A percentile compares a stretch with the other conserved stretches of the same genome.
Conservation (phyloP, 2,888 invertebrate genomes). For the Nymphalis c-album region DNA sequence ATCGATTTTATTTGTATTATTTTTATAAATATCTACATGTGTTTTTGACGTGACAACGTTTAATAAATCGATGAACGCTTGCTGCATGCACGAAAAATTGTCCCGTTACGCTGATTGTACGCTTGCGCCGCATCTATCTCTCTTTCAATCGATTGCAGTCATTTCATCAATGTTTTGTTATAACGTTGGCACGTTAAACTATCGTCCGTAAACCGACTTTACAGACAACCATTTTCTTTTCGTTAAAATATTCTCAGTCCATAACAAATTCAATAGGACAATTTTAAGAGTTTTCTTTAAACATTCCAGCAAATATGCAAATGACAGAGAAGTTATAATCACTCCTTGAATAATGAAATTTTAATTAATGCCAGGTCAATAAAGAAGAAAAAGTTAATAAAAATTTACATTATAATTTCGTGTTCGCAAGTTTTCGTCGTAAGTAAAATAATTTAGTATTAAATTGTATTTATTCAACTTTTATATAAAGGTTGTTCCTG, state of each 20-base stretch:
- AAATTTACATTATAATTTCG: slow-evolving; percentile 35
- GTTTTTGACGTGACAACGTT: too few species aligned
- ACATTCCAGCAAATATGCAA: slow-evolving; percentile 44
- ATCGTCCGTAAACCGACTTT: too few species aligned
- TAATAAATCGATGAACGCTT: too few species aligned
- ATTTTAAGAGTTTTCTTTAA: slow-evolving; percentile 39
- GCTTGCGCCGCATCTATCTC: too few species aligned
- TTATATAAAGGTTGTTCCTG: background rate
- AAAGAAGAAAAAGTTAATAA: slow-evolving; percentile 37
- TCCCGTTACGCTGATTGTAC: too few species aligned
- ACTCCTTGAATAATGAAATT: slow-evolving; percentile 47
- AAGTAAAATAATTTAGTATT: background rate
- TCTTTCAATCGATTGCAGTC: too few species aligned
- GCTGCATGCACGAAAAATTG: too few species aligned
- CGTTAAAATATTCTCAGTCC: slow-evolving; percentile 23
- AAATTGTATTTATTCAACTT: background rate
- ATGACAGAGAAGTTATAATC: slow-evolving; percentile 44
- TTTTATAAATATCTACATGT: too few species aligned
- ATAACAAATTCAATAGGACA: slow-evolving; percentile 42
- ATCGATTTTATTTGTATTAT: too few species aligned
- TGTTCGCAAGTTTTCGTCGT: slow-evolving; percentile 16
- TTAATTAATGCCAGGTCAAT: slow-evolving; percentile 45
- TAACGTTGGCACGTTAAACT: too few species aligned
- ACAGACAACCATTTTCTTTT: too few species aligned
- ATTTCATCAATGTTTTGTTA: too few species aligned